These are phyloP conservation scores for Sicus ferrugineus DNA, from an alignment of 2,888 invertebrate genomes.

Conservation along the genomic window DNA sequence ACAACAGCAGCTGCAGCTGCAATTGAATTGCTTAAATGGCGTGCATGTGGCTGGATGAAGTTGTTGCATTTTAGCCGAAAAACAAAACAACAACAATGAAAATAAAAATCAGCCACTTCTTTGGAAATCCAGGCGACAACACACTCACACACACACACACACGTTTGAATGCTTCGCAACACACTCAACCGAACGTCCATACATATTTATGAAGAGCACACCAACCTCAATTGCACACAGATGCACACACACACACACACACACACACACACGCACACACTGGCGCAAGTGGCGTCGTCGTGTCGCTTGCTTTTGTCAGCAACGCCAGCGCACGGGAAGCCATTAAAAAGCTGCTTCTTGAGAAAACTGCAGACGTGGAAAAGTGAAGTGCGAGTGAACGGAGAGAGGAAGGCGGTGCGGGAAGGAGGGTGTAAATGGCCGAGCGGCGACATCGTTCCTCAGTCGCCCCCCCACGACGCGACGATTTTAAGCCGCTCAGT, in stretches of 20 bases:
- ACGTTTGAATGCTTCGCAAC: not conserved
- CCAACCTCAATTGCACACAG: too few relatives aligned
- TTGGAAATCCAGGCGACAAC: conserved; percentile 4
- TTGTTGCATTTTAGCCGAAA: not conserved
- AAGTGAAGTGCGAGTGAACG: conserved; percentile 13
- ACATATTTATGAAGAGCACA: too few relatives aligned
- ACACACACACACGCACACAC: conserved; percentile 11
- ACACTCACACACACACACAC: not conserved
- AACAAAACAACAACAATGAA: conserved; percentile 7
- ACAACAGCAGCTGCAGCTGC: conserved; percentile 6
- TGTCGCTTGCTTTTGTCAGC: not conserved
- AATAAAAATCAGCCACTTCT: conserved; percentile 19
- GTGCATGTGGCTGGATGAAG: conserved; percentile 53
- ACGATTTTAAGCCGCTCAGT: too few relatives aligned
- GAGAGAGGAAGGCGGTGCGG: too few relatives aligned
- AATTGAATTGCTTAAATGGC: conserved; percentile 56
- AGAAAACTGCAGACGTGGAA: conserved; percentile 54
- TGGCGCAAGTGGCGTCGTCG: not conserved
- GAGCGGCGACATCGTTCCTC: too few relatives aligned
- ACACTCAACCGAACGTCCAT: too few relatives aligned
- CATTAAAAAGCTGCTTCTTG: conserved; percentile 62
- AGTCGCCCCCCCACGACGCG: too few relatives aligned
- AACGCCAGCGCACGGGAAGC: conserved; percentile 49
- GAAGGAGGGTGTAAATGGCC: too few relatives aligned
- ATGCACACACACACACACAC: conserved; percentile 6